Evolutionary conservation across 1,140 invertebrate genomes (phyloP).

Genomic region (Cyrtorhinus lividipennis): DNA sequence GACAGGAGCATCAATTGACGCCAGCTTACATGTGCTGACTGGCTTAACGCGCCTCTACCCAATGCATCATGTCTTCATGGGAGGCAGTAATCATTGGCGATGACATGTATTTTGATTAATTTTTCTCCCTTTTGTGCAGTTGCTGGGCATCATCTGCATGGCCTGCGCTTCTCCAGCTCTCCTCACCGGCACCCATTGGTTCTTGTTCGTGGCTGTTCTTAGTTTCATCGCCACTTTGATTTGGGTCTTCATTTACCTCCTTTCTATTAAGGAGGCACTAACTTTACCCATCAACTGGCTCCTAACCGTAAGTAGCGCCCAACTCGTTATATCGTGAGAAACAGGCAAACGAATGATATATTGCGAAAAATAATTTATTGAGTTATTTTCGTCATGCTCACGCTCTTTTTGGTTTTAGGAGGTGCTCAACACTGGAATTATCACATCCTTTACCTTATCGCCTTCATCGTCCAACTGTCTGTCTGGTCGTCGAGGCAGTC

Average conservation of each 20-base stretch:
- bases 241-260: conserved; percentile 62
- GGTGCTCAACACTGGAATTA: conserved; percentile 53
- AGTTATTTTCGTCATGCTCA: too few relatives aligned
- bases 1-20: too few relatives aligned
- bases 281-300: conserved; percentile 71
- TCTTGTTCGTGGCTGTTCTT: conserved; percentile 64
- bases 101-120: too few relatives aligned
- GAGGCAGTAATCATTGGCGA: too few relatives aligned
- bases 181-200: conserved; percentile 52
- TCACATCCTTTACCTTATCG: conserved; percentile 59
- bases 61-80: not conserved
- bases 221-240: conserved; percentile 68
- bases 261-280: conserved; percentile 60
- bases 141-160: conserved; percentile 71
- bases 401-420: too few relatives aligned
- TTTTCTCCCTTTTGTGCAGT: too few relatives aligned
- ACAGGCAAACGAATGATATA: too few relatives aligned
- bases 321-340: too few relatives aligned
- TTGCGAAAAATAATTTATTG: too few relatives aligned
- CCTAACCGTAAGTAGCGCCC: conserved; percentile 61
- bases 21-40: too few relatives aligned
- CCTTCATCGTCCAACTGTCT: conserved; percentile 60
- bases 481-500: conserved; percentile 34
- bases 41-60: too few relatives aligned
- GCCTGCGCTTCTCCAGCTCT: conserved; percentile 48